phyloP scores from a whole-genome alignment of 2,888 invertebrate genomes.

The Papilio elwesi region DNA sequence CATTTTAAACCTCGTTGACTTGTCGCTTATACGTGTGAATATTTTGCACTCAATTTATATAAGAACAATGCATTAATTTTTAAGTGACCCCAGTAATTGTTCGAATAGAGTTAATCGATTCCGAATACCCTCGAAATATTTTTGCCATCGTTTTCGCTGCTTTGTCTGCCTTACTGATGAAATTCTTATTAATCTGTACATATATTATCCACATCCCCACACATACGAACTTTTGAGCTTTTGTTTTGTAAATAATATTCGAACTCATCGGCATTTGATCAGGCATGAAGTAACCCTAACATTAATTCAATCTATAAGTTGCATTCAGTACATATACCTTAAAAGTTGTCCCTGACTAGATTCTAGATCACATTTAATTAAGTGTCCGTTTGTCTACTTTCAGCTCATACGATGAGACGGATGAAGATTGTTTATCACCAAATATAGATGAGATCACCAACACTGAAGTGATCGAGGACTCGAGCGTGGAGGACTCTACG shows the following conservation, averaged over 20 bases:
- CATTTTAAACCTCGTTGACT: conserved; percentile 61
- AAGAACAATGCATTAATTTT: conserved; percentile 32
- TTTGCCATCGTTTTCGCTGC: conserved; percentile 67
- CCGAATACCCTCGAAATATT: conserved; percentile 49
- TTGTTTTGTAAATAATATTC: conserved; percentile 71
- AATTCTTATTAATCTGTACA: conserved; percentile 65
- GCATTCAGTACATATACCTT: conserved; percentile 78
- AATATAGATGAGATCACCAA: conserved; percentile 86
- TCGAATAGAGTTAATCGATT: conserved; percentile 43
- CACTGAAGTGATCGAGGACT: conserved; percentile 76
- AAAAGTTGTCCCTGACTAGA: background rate
- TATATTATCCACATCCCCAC: conserved; percentile 57
- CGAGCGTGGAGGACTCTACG: conserved; percentile 76
- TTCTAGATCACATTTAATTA: conserved; percentile 23
- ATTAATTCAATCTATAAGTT: conserved; percentile 62
- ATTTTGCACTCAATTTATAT: conserved; percentile 55
- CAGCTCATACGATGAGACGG: conserved; percentile 89
- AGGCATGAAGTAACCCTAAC: conserved; percentile 80
- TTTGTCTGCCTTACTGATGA: conserved; percentile 83
- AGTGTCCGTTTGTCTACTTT: conserved; percentile 51
- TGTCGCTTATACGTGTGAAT: conserved; percentile 67
- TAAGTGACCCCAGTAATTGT: conserved; percentile 43
- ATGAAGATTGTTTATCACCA: conserved; percentile 87
- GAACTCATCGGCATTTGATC: conserved; percentile 61
- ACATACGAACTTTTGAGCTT: conserved; percentile 60